These are phyloP conservation scores for Sebastes minor DNA, from an alignment of 2,797 vertebrate species.

Conservation along the genomic window DNA sequence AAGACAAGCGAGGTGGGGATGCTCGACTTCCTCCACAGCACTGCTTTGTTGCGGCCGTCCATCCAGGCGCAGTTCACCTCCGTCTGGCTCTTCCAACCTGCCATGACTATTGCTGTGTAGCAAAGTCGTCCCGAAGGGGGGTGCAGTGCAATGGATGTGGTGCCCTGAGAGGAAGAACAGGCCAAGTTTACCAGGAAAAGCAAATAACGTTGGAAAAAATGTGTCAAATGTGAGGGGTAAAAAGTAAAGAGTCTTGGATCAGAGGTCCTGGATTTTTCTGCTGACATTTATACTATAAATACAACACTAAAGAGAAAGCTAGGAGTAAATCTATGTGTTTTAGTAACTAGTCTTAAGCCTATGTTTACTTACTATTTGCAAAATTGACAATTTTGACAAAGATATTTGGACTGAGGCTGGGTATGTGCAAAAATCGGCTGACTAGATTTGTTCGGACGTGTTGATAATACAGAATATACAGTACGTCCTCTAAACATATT, in stretches of 20 bases:
- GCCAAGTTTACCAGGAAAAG: not conserved
- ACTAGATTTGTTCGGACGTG: not conserved
- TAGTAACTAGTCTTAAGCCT: not conserved
- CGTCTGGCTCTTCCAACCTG: not conserved
- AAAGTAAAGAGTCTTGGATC: no score
- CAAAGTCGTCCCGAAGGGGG: constrained; percentile 85
- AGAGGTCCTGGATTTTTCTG: no score
- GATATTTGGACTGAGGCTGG: not conserved
- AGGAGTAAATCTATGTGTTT: not conserved
- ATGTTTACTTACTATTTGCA: no score
- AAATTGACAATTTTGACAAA: no score
- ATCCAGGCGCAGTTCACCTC: constrained; percentile 87
- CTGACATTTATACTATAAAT: no score
- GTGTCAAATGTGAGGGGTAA: not conserved
- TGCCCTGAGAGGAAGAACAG: constrained; percentile 25
- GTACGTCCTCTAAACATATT: not conserved
- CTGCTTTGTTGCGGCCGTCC: constrained; percentile 83
- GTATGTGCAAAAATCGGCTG: not conserved
- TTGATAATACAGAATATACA: not conserved
- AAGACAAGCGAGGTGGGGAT: constrained; percentile 85
- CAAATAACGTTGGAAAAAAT: not conserved
- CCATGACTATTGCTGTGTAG: constrained; percentile 73
- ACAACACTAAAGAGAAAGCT: no score
- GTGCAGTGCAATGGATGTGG: constrained; percentile 83
- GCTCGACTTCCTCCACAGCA: constrained; percentile 82